A percentile compares a stretch with the other conserved stretches of the same genome.
Evolutionary conservation across 2,888 invertebrate species (phyloP).

Genomic region (Arrhopalites spinosus): DNA sequence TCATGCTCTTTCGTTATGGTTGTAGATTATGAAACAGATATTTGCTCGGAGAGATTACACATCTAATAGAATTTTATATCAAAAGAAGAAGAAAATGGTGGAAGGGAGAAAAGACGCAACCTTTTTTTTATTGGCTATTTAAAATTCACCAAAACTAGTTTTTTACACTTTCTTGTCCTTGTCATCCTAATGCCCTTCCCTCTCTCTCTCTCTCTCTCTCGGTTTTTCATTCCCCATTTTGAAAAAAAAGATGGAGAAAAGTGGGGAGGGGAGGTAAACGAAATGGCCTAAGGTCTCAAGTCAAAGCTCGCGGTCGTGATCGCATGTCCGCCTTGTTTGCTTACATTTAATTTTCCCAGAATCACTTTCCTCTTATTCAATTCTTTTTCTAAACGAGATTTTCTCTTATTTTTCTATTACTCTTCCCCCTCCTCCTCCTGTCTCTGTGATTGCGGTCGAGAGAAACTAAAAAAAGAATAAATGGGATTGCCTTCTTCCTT

Average conservation of each 20-base stretch:
- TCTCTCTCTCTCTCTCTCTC: neutral
- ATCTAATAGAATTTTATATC: slow-evolving; percentile 16
- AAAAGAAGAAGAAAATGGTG: neutral
- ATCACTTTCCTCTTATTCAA: slow-evolving; percentile 29
- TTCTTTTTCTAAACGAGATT: slow-evolving; percentile 18
- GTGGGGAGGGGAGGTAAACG: neutral
- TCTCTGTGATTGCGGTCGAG: slow-evolving; percentile 18
- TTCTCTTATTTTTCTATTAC: too few species aligned
- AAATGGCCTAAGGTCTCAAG: neutral
- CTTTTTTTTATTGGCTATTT: slow-evolving; percentile 19
- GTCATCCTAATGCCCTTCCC: neutral
- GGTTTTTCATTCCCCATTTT: neutral
- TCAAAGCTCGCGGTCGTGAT: slow-evolving; percentile 7
- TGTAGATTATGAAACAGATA: slow-evolving; percentile 9
- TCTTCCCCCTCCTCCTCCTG: neutral
- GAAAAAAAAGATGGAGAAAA: neutral
- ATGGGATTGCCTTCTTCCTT: slow-evolving; percentile 24
- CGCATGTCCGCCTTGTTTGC: slow-evolving; percentile 14
- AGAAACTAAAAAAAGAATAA: slow-evolving; percentile 4
- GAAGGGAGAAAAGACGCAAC: neutral
- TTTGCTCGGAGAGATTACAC: neutral
- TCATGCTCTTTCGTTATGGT: neutral
- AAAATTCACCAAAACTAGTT: slow-evolving; percentile 15
- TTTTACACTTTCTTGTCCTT: neutral
- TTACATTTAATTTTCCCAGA: slow-evolving; percentile 31